Evolutionary conservation across 2,888 invertebrate genomes (phyloP), one percentile per base, ranked within the genome.

Genomic region (Actias luna): DNA sequence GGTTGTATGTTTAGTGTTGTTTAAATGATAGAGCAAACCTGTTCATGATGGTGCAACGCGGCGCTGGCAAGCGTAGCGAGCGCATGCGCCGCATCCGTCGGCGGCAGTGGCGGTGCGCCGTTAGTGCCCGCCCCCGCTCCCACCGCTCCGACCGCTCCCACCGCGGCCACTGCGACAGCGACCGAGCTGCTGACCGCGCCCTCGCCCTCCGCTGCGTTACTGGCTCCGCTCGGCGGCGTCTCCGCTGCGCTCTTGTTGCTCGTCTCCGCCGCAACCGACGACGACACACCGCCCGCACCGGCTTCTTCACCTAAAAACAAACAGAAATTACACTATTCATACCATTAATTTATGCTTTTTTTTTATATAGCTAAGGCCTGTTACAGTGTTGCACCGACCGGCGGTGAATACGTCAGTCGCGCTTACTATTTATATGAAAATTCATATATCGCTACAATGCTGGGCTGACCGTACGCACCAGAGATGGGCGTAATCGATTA

Each of bases 51-150:
- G 70, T 92, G 88, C 39, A 95, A 91, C 36, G 96, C 96, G 57
- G 96, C 96, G 68, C 95, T 94, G 61, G 96, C 96, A 46, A 96
- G 91, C 2, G 96, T 96, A 55, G 95, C 94, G 61, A 96, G 90
- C 31, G 96, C 95, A 77, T 96, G 95, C 71, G 94, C 94, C 55
- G 94, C 94, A 79, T 93, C 93, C 1, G 93, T 78, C 63, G 93
- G 89, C 63, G 92, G 90, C 65, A 93, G 86, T 57, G 90, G 82
- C 66, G 89, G 83, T 36, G 83, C 83, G 16, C 90, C 90, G 61
- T 83, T 83, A 67, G 79, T 72, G 65, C 60, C 68, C 10, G 46
- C 25, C 5, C 18, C 46, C 10, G 22, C 33, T 33, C 33, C 33
- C 33, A n/a, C n/a, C n/a, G n/a, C n/a, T n/a, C n/a, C n/a, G n/a